Evolutionary conservation across 2,113 vertebrate species (phyloP).

Genomic region (Fulica atra): DNA sequence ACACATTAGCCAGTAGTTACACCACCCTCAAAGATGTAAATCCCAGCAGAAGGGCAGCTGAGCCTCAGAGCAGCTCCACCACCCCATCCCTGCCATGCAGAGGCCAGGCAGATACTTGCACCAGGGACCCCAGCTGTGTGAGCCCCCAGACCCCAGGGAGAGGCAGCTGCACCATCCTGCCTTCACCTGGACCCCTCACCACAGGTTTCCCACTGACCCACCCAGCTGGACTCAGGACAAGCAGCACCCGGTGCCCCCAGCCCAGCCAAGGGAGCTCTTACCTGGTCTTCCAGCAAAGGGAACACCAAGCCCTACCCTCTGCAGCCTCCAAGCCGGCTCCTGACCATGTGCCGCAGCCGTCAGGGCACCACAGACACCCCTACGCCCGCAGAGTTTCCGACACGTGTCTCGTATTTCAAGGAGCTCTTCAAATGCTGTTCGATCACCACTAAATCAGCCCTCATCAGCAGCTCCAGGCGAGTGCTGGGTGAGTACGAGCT

Average conservation of each 20-base stretch:
- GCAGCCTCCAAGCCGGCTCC: background rate
- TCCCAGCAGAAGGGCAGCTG: background rate
- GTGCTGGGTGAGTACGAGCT: background rate
- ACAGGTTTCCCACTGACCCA: background rate
- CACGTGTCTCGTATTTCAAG: background rate
- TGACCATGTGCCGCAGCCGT: background rate
- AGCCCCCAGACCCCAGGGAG: background rate
- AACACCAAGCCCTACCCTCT: background rate
- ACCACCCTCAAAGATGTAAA: fast-evolving
- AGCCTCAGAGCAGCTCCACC: fast-evolving
- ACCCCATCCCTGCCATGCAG: fast-evolving
- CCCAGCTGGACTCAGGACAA: background rate
- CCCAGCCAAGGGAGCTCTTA: background rate
- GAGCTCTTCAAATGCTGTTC: background rate
- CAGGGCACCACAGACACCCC: background rate
- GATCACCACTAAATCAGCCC: constrained; percentile 11
- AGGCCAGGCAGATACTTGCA: background rate
- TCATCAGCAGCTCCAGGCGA: background rate
- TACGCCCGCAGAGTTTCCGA: background rate
- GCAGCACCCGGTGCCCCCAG: background rate
- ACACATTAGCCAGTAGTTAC: fast-evolving
- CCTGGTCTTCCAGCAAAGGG: background rate
- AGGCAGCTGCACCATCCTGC: background rate
- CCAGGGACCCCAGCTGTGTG: fast-evolving
- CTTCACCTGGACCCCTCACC: background rate